A percentile compares a stretch with the other conserved stretches of the same genome.
phyloP scores from a whole-genome alignment of 2,888 invertebrate species.

The Hyalella azteca region DNA sequence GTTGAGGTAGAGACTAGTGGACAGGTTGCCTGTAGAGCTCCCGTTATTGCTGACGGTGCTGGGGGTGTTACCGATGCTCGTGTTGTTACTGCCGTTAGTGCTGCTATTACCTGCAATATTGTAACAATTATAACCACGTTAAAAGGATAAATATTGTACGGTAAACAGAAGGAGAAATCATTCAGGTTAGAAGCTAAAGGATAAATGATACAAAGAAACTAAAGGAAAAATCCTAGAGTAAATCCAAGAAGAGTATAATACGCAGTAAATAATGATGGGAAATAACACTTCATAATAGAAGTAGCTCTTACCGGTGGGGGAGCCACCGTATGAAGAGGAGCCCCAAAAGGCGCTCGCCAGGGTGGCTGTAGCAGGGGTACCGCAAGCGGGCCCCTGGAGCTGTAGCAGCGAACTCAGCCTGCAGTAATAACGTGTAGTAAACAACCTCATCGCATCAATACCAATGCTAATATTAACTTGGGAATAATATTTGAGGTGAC shows the following conservation, averaged over 20 bases:
- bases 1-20: constrained; percentile 42
- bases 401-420: background rate
- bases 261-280: no score
- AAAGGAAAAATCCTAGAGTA: no score
- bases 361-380: background rate
- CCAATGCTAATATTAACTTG: no score
- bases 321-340: background rate
- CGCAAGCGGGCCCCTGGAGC: background rate
- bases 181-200: no score
- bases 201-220: no score
- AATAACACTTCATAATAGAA: background rate
- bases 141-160: no score
- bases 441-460: no score
- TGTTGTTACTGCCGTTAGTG: background rate
- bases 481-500: no score
- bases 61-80: background rate
- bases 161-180: no score
- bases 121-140: no score
- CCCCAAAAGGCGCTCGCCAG: constrained; percentile 22
- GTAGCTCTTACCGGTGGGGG: background rate
- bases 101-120: no score
- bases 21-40: constrained; percentile 1
- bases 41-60: background rate
- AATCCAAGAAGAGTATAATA: no score
- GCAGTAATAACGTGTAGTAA: background rate